phyloP scores from a whole-genome alignment of 2,888 invertebrate genomes.

The Apodemia zela region DNA sequence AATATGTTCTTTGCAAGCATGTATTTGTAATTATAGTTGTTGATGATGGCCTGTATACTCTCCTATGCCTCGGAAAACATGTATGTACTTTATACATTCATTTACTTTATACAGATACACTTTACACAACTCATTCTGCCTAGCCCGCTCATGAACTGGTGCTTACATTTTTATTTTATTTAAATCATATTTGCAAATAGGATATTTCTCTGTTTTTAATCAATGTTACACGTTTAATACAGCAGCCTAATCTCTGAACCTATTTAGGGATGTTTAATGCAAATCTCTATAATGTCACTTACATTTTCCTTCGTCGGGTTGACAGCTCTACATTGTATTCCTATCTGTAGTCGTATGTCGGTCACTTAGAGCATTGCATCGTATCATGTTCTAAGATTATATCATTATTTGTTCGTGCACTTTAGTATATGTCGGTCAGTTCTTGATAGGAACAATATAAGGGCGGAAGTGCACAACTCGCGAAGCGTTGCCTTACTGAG shows the following conservation, averaged over 20 bases:
- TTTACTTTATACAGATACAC: too few relatives aligned
- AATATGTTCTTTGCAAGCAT: too few relatives aligned
- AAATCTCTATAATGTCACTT: constrained; percentile 43
- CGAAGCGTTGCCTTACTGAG: constrained; percentile 47
- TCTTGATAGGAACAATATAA: constrained; percentile 26
- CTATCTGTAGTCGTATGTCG: constrained; percentile 42
- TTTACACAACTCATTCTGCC: too few relatives aligned
- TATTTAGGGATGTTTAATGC: neutral
- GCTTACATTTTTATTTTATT: too few relatives aligned
- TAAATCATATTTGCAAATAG: too few relatives aligned
- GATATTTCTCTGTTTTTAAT: too few relatives aligned
- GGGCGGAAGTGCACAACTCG: constrained; percentile 65
- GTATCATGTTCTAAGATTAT: constrained; percentile 34
- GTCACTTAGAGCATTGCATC: constrained; percentile 47
- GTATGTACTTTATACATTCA: too few relatives aligned
- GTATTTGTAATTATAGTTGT: too few relatives aligned
- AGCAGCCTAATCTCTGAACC: neutral
- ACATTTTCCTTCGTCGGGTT: constrained; percentile 70
- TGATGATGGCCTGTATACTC: too few relatives aligned
- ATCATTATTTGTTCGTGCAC: constrained; percentile 35
- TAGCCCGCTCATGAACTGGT: too few relatives aligned
- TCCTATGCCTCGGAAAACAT: too few relatives aligned
- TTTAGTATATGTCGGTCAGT: constrained; percentile 26
- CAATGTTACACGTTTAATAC: too few relatives aligned
- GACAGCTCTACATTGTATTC: constrained; percentile 71